Conservation (phyloP, 2,888 invertebrate species). For the Lasioglossum malachurum region DNA sequence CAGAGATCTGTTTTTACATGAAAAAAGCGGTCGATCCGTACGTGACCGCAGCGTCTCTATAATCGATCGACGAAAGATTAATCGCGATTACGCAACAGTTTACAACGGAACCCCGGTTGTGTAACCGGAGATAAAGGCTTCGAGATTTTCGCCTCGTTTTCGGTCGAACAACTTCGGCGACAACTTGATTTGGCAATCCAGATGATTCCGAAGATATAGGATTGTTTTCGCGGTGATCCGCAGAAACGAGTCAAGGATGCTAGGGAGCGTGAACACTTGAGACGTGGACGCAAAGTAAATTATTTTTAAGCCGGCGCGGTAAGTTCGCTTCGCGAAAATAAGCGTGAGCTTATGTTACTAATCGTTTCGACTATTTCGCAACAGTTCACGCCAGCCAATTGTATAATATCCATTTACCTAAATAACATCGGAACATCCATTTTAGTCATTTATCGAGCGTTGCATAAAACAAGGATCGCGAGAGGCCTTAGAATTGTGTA, state of each 20-base stretch:
- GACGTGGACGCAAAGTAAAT: constrained; percentile 44
- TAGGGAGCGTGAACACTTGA: constrained; percentile 22
- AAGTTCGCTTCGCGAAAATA: constrained; percentile 54
- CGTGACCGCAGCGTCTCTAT: background rate
- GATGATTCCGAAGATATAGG: constrained; percentile 37
- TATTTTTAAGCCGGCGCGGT: constrained; percentile 54
- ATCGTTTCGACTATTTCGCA: constrained; percentile 51
- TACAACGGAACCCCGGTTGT: constrained; percentile 15
- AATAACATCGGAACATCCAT: background rate
- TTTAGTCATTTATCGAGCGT: background rate
- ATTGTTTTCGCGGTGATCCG: constrained; percentile 40
- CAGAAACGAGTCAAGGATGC: constrained; percentile 64
- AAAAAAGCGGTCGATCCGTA: constrained; percentile 1
- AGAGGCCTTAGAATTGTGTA: background rate
- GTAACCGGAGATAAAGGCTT: constrained; percentile 47
- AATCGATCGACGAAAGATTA: constrained; percentile 40
- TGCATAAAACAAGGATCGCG: background rate
- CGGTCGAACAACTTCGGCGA: constrained; percentile 6
- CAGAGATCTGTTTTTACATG: background rate
- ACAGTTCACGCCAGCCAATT: background rate
- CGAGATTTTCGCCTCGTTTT: constrained; percentile 29
- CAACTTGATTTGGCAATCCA: constrained; percentile 50
- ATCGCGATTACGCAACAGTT: constrained; percentile 40
- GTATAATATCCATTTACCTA: background rate
- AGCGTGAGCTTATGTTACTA: constrained; percentile 53